These are phyloP conservation scores for Drosophila aldrichi DNA, from an alignment of 2,888 invertebrate species.

Conservation along the genomic window DNA sequence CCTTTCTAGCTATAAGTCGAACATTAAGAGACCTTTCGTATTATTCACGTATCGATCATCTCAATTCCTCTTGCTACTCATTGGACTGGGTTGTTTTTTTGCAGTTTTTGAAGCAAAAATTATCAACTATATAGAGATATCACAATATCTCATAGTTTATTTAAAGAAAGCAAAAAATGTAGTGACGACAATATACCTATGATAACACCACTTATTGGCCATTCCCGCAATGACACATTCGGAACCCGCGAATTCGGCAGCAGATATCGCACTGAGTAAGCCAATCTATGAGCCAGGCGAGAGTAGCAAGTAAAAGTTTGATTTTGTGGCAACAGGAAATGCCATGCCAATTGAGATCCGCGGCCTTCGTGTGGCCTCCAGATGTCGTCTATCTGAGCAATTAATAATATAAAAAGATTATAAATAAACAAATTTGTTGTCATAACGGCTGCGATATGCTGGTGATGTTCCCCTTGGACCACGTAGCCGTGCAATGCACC, in stretches of 20 bases:
- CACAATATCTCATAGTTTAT: background rate
- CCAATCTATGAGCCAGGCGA: slow-evolving; percentile 21
- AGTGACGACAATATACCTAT: background rate
- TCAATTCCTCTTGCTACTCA: no score
- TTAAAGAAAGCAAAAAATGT: background rate
- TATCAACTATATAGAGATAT: background rate
- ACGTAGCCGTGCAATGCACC: slow-evolving; percentile 52
- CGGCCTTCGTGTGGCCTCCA: slow-evolving; percentile 22
- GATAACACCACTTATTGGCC: background rate
- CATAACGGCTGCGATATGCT: slow-evolving; percentile 39
- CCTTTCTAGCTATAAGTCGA: no score
- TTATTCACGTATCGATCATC: no score
- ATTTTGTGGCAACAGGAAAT: slow-evolving; percentile 56
- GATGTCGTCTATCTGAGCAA: slow-evolving; percentile 38
- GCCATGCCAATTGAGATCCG: slow-evolving; percentile 57
- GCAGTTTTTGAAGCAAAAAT: no score
- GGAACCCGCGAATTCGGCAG: slow-evolving; percentile 12
- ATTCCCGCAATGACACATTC: background rate
- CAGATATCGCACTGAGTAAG: slow-evolving; percentile 48
- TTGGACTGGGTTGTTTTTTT: no score
- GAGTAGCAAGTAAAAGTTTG: slow-evolving; percentile 32
- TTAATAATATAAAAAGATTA: slow-evolving; percentile 56
- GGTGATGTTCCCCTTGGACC: slow-evolving; percentile 32
- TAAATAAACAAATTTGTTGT: slow-evolving; percentile 22
- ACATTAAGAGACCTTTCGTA: no score